Base-by-base conservation (phyloP, 2,113 vertebrate genomes). In the Callipepla californica region DNA sequence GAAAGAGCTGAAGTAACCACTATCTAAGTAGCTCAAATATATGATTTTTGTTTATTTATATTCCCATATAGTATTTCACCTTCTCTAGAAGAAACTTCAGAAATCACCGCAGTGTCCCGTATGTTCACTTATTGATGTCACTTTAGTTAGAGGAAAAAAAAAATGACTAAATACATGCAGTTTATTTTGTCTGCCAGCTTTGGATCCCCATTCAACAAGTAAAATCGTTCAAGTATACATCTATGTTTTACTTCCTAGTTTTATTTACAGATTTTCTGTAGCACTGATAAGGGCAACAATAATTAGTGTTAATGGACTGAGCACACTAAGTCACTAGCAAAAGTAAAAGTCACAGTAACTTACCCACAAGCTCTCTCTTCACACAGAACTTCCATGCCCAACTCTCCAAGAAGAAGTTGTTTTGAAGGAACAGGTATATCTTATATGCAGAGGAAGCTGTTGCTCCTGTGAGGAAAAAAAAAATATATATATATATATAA, bases 11-110 rank as follows among this genome's bases (percentile, higher is more conserved):
- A 57, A 79, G 47, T 3, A 44, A 6, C 22, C 28, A 55, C n/a
- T 4, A 11, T 8, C 26, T 0, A 25, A 76, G 9, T 7, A 4
- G 13, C 36, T 73, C 9, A 40, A 40, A 40, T 40, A 40, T 40
- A 40, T 11, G 12, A 40, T 40, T 40, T 40, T 40, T 40, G 8
- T 40, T 40, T 40, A 40, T 8, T 85, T 58, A 25, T 55, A 10
- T 11, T 36, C 12, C 19, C 58, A 28, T 13, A 1, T 1, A 65
- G 7, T 4, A 5, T 44, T 74, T 59, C 34, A 53, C 6, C 17
- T 40, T 68, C 45, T 67, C 59, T 66, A 23, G 8, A 66, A 12
- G 23, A n/a, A 77, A 68, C 66, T 32, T 58, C 18, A 9, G 62
- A 28, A 78, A 22, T 55, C 53, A 69, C 17, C 61, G 38, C 5